A percentile compares a stretch with the other conserved stretches of the same genome.
Evolutionary conservation across 2,113 vertebrate genomes (phyloP).

Genomic region (Cyphomyrus plagiostoma): DNA sequence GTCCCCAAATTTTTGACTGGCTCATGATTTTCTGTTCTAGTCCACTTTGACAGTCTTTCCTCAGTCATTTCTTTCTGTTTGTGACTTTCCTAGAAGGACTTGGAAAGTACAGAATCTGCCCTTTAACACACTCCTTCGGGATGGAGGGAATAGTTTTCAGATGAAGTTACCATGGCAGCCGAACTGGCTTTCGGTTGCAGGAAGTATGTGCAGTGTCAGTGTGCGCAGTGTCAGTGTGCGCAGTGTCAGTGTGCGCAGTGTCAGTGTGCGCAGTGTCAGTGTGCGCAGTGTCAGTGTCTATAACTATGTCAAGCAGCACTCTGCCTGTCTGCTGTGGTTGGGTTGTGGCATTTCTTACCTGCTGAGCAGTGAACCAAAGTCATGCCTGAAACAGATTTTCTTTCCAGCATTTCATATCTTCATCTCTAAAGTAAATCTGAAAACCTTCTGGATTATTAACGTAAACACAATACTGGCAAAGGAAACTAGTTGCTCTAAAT

Average conservation of each 20-base stretch:
- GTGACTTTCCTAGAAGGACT: not conserved
- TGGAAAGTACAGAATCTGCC: not conserved
- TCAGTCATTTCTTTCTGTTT: not conserved
- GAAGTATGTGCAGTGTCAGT: too few relatives aligned
- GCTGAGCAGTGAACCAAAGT: not conserved
- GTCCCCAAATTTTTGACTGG: not conserved
- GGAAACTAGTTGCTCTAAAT: not conserved
- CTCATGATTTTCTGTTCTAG: not conserved
- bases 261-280: too few relatives aligned
- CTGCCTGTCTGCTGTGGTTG: not conserved
- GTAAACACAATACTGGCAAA: not conserved
- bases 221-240: too few relatives aligned
- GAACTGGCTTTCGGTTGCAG: not conserved
- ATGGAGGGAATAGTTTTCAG: not conserved
- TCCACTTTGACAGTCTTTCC: not conserved
- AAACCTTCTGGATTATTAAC: not conserved
- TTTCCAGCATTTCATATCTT: not conserved
- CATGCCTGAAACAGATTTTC: not conserved
- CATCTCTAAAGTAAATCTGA: not conserved
- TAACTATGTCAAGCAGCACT: not conserved
- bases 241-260: too few relatives aligned
- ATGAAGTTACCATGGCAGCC: constrained; percentile 15
- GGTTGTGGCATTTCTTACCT: not conserved
- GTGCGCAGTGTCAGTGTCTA: constrained; percentile 10
- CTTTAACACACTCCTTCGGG: constrained; percentile 13